Evolutionary conservation across 2,888 invertebrate species (phyloP), one percentile per base, ranked within the genome.

Genomic region (Himalopsyche tibetana): DNA sequence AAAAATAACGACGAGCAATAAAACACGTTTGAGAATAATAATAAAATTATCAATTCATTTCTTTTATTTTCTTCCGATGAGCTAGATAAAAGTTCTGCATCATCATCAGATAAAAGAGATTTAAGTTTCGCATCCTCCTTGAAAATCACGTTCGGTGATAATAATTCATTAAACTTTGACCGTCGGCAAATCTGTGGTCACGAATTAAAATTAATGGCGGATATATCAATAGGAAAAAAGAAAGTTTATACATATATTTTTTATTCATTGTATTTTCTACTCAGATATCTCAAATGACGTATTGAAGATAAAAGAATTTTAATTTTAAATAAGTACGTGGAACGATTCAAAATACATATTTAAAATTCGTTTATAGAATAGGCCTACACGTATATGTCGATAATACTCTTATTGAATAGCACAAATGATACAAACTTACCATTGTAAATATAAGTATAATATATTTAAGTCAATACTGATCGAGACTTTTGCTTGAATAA

Each of bases 101-200:
- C 5, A 19, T 63, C 19, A 63, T 63, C 19, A 19, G 63, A 63
- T 63, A 63, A 63, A 19, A 11, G 19, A 19, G 15, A 19, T 2
- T 19, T 42, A 40, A 82, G 82, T 38, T 40, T 83, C 19, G 63
- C 11, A 63, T 83, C 55, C 56, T 40, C 38, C 28, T 82, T 83
- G 69, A 19, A 38, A 42, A 55, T 38, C 82, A 63, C 82, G 28
- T 38, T 40, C 51, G 45, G 51, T 45, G 19, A 83, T 51, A 51
- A 51, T 15, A 51, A 15, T 69, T 83, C 38, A 74, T 83, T 74
- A 83, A 83, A 83, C 83, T 83, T 83, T 83, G 74, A 83, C 28
- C 51, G 79, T 51, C 19, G 83, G 83, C 45, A 63, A 83, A 83
- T 19, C 36, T 69, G 69, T 74, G 74, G 69, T 83, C 74, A 83